Evolutionary conservation across 1,140 invertebrate species (phyloP).

Genomic region (Dreissena rostriformis): DNA sequence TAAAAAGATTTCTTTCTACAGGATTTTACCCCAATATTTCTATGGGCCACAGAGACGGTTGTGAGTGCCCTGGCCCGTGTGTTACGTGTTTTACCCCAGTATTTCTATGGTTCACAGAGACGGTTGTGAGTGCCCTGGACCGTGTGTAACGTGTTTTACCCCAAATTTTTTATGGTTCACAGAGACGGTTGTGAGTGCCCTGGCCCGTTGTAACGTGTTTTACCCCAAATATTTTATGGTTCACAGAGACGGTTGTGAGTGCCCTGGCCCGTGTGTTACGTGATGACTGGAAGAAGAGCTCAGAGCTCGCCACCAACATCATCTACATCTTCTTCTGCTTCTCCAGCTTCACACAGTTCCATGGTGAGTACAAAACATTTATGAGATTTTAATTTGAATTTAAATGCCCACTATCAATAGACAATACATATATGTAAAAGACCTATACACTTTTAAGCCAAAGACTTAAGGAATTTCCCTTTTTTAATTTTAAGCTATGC

Average conservation of each 20-base stretch:
- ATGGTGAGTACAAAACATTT: slow-evolving; percentile 84
- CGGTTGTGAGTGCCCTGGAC: slow-evolving; percentile 96
- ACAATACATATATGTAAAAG: no score
- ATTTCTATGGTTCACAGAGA: slow-evolving; percentile 89
- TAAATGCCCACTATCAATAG: no score
- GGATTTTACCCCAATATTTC: no score
- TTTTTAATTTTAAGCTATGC: no score
- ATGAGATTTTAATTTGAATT: no score
- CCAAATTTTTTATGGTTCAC: no score
- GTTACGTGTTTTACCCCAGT: no score
- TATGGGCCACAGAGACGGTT: slow-evolving; percentile 97
- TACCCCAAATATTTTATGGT: no score
- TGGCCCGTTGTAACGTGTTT: no score
- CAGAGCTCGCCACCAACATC: slow-evolving; percentile 98
- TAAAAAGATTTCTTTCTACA: no score
- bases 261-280: slow-evolving; percentile 96
- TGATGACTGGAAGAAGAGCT: slow-evolving; percentile 98
- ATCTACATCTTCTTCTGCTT: slow-evolving; percentile 99
- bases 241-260: slow-evolving; percentile 95
- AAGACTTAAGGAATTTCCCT: no score
- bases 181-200: slow-evolving; percentile 97
- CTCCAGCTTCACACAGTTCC: slow-evolving; percentile 97
- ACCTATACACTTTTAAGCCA: no score
- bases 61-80: slow-evolving; percentile 97
- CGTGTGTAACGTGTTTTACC: slow-evolving; percentile 95